Conservation (phyloP, 2,888 invertebrate species). For the Sylvicola cinctus region DNA sequence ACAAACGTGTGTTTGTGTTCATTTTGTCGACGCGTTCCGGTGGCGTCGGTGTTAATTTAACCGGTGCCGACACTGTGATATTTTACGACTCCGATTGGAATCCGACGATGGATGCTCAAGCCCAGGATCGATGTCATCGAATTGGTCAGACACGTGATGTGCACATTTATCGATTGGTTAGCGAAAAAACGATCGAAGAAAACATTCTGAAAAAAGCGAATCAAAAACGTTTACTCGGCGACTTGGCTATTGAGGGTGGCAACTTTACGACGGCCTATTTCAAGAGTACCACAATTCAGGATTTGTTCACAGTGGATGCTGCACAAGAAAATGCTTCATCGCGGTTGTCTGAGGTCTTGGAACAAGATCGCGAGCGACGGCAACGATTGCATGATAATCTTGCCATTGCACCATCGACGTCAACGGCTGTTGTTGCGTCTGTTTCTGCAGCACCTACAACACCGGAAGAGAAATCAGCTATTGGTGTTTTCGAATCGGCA, state of each 20-base stretch:
- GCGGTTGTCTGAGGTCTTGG: constrained; percentile 34
- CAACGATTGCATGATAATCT: constrained; percentile 9
- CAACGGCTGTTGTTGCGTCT: constrained; percentile 10
- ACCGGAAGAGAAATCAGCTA: constrained; percentile 34
- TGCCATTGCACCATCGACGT: constrained; percentile 7
- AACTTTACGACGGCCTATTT: constrained; percentile 97
- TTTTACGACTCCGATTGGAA: constrained; percentile 99
- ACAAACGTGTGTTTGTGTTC: constrained; percentile 87
- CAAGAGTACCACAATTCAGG: constrained; percentile 80
- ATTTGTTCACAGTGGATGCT: constrained; percentile 65
- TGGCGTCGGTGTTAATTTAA: constrained; percentile 94
- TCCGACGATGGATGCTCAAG: constrained; percentile 98
- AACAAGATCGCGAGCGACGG: constrained; percentile 27
- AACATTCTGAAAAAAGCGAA: constrained; percentile 98
- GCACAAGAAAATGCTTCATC: constrained; percentile 35
- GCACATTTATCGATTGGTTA: constrained; percentile 91
- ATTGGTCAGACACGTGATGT: constrained; percentile 99
- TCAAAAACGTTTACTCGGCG: constrained; percentile 87
- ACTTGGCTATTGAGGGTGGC: constrained; percentile 95
- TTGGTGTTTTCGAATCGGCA: constrained; percentile 55
- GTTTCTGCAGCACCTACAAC: constrained; percentile 9
- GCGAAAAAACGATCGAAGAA: constrained; percentile 94
- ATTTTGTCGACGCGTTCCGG: constrained; percentile 95
- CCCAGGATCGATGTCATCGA: constrained; percentile 90
- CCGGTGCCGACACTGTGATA: constrained; percentile 97